Conservation (phyloP, 2,888 invertebrate species). For the Drosophila pseudotakahashii region DNA sequence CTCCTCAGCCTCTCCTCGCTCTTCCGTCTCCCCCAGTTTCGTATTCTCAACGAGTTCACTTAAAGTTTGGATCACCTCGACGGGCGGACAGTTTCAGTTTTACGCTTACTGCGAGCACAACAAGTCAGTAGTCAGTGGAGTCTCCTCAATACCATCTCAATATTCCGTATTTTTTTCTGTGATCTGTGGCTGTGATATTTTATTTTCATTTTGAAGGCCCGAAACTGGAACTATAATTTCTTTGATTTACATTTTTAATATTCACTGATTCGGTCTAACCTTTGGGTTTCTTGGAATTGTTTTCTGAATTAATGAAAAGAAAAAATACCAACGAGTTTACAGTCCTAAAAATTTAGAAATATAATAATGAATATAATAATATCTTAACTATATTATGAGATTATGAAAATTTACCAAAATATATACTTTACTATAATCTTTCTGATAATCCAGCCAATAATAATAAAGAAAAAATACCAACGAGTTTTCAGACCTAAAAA, state of each 20-base stretch:
- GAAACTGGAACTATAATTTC: conserved; percentile 23
- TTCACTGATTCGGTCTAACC: background rate
- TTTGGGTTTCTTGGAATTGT: background rate
- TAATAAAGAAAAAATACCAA: no score
- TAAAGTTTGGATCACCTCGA: conserved; percentile 60
- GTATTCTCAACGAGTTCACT: conserved; percentile 69
- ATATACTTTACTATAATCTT: background rate
- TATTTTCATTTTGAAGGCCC: background rate
- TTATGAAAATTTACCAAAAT: background rate
- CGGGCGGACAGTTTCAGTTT: conserved; percentile 67
- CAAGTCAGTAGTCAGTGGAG: conserved; percentile 66
- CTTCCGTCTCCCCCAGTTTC: conserved; percentile 26
- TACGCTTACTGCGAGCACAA: conserved; percentile 67
- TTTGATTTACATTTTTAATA: conserved; percentile 11
- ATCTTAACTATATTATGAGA: no score
- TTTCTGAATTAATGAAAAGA: no score
- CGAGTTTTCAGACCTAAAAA: no score
- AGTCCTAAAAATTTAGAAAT: no score
- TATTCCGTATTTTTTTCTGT: conserved; percentile 25
- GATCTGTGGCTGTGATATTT: conserved; percentile 11
- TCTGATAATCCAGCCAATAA: no score
- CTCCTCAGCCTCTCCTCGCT: conserved; percentile 12
- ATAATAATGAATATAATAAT: background rate
- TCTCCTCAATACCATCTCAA: conserved; percentile 10
- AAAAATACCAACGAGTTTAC: no score